These are phyloP conservation scores for Eulemur mongoz DNA, from an alignment of 2,797 vertebrate species.

Conservation along the genomic window DNA sequence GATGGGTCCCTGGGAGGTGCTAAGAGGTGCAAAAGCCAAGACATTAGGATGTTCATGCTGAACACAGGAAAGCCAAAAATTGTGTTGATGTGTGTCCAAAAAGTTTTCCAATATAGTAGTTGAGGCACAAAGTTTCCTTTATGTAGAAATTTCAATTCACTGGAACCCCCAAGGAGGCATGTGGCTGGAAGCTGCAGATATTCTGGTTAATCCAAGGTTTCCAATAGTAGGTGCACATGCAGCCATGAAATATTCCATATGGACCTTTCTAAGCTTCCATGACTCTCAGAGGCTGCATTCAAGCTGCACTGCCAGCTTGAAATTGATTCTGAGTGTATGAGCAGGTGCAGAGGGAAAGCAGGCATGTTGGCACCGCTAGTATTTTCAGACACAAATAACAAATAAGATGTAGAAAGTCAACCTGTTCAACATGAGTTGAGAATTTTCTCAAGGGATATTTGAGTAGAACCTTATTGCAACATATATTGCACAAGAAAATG, in stretches of 20 bases:
- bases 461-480: not conserved
- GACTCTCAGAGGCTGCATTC: not conserved
- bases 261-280: not conserved
- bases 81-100: not conserved
- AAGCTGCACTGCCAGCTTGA: not conserved
- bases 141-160: not conserved
- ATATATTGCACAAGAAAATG: not conserved
- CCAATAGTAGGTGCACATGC: rapidly evolving
- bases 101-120: not conserved
- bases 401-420: not conserved
- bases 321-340: not conserved
- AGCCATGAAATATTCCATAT: rapidly evolving
- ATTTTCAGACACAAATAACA: not conserved
- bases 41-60: not conserved
- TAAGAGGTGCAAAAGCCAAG: not conserved
- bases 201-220: not conserved
- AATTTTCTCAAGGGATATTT: not conserved
- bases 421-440: not conserved
- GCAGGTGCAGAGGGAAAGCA: not conserved
- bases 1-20: not conserved
- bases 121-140: not conserved
- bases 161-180: not conserved
- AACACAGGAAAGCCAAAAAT: not conserved
- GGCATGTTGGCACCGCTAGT: not conserved
- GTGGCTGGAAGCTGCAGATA: not conserved